A percentile compares a stretch with the other conserved stretches of the same genome.
These are phyloP conservation scores for Aspidiotus rigidus DNA, from an alignment of 2,888 invertebrate species.

Conservation along the genomic window DNA sequence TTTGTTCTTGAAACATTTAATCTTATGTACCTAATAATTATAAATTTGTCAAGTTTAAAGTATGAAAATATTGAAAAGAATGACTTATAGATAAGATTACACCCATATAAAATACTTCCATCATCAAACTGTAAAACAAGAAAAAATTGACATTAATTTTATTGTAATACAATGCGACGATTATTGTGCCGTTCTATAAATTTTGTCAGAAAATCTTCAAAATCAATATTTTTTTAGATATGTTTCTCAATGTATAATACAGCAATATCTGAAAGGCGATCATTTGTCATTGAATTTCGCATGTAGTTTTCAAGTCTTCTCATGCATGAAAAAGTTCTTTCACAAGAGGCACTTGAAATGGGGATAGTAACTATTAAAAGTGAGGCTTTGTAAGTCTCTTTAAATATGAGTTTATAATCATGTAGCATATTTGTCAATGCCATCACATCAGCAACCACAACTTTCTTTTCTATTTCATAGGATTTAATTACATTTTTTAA, in stretches of 20 bases:
- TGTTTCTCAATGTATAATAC: neutral
- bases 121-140: too few relatives aligned
- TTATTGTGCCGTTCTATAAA: neutral
- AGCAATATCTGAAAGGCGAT: neutral
- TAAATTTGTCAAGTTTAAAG: too few relatives aligned
- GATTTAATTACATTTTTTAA: slow-evolving; percentile 10
- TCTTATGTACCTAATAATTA: too few relatives aligned
- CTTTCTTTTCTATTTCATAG: slow-evolving; percentile 6
- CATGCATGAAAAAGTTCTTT: slow-evolving; percentile 6
- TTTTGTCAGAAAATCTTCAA: neutral
- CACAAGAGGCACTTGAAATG: neutral
- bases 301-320: neutral
- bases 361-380: neutral
- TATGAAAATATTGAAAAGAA: too few relatives aligned
- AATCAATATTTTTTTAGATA: neutral
- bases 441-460: neutral
- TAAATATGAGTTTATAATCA: slow-evolving; percentile 8
- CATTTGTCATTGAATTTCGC: neutral
- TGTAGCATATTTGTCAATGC: slow-evolving; percentile 7
- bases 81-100: too few relatives aligned
- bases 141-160: too few relatives aligned
- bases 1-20: too few relatives aligned
- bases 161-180: neutral
- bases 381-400: neutral
- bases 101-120: too few relatives aligned